Conservation (phyloP, 2,797 vertebrate species). For the Epinephelus awoara region DNA sequence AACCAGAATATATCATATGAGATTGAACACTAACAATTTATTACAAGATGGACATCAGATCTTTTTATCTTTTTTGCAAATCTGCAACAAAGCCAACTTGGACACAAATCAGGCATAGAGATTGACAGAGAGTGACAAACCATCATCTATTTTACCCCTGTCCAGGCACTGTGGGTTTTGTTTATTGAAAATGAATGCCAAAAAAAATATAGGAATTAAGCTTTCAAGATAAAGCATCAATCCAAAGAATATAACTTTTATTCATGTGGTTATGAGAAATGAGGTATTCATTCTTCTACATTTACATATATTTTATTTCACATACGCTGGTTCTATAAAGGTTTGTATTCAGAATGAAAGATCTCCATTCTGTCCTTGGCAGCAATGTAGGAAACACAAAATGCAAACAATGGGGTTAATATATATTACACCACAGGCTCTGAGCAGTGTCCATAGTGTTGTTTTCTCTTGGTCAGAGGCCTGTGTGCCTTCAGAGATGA, state of each 20-base stretch:
- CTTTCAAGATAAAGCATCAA: not conserved
- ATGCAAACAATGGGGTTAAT: conserved; percentile 1
- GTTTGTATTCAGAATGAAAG: conserved; percentile 3
- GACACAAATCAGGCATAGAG: conserved; percentile 26
- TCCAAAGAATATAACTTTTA: not conserved
- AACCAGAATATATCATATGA: conserved; percentile 20
- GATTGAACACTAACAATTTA: conserved; percentile 49
- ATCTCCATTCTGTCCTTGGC: not conserved
- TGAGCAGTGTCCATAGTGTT: not conserved
- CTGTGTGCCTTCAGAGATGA: conserved; percentile 39
- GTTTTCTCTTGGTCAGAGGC: conserved; percentile 24
- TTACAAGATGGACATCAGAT: conserved; percentile 58
- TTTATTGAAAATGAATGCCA: not conserved
- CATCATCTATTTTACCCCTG: not conserved
- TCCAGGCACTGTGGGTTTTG: not conserved
- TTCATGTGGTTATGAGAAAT: not conserved
- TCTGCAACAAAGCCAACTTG: conserved; percentile 46
- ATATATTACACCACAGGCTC: conserved; percentile 4
- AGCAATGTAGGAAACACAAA: not conserved
- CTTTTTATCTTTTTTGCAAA: conserved; percentile 36
- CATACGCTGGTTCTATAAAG: conserved; percentile 11
- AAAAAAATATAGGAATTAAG: not conserved
- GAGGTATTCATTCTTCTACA: not conserved
- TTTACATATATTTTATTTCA: not conserved
- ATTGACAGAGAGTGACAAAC: not conserved